Percentiles rank a stretch among this genome's conserved stretches.
Conservation (phyloP, 2,797 vertebrate species). For the Ctenochaetus hawaiiensis region DNA sequence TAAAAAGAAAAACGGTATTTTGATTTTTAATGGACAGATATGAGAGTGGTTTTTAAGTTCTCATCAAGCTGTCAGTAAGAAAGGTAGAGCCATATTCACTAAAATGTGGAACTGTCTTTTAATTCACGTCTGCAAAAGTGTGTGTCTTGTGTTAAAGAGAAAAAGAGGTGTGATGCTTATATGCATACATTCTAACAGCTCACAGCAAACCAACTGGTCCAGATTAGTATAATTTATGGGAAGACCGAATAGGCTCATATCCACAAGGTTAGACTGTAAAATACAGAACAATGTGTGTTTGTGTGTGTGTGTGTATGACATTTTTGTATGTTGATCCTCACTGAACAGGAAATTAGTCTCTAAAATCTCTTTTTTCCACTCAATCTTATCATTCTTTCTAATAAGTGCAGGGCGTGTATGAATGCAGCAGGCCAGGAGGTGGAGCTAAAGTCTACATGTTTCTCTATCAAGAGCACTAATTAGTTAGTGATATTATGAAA, state of each 20-base stretch:
- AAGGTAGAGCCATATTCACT: not conserved
- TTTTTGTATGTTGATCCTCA: conserved; percentile 22
- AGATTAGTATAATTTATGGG: conserved; percentile 46
- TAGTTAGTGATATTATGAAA: conserved; percentile 24
- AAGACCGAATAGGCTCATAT: conserved; percentile 30
- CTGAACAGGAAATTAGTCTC: conserved; percentile 47
- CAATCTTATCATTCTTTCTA: conserved; percentile 22
- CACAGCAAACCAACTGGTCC: conserved; percentile 44
- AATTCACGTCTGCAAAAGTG: not conserved
- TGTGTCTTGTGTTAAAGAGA: not conserved
- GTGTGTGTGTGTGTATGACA: not conserved
- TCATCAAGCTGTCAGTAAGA: not conserved
- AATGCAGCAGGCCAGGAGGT: conserved; percentile 55
- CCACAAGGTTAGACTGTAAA: conserved; percentile 1
- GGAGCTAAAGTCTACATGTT: conserved; percentile 53
- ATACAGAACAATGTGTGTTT: not conserved
- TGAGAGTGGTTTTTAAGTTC: not conserved
- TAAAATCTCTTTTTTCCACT: conserved; percentile 13
- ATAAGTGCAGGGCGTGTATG: not conserved
- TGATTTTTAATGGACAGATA: not conserved
- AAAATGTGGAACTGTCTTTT: conserved; percentile 11
- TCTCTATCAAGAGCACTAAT: conserved; percentile 6
- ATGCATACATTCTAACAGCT: not conserved
- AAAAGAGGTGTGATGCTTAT: conserved; percentile 1
- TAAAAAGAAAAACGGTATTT: not conserved